Percentiles rank a stretch among this genome's conserved stretches.
Evolutionary conservation across 2,888 invertebrate genomes (phyloP).

Genomic region (Synanthedon formicaeformis): DNA sequence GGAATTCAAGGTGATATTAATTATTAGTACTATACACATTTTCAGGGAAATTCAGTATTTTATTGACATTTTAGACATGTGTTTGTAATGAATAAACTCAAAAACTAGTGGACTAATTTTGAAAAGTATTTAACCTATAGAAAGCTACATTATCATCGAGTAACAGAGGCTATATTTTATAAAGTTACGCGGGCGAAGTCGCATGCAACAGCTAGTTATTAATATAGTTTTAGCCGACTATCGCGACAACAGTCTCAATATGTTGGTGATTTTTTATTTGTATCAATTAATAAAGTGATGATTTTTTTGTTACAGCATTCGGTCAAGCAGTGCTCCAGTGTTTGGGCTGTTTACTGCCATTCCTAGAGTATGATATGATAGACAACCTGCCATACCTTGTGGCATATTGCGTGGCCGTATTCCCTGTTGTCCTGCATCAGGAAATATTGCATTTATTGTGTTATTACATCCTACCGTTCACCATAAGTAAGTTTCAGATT

Average conservation of each 20-base stretch:
- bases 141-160: no score
- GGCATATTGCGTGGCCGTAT: constrained; percentile 92
- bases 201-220: no score
- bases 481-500: constrained; percentile 79
- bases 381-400: constrained; percentile 95
- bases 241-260: no score
- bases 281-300: not conserved
- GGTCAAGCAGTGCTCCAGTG: constrained; percentile 95
- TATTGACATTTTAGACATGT: no score
- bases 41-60: no score
- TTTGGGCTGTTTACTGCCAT: constrained; percentile 93
- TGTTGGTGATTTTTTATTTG: constrained; percentile 2
- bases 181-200: no score
- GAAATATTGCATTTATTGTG: constrained; percentile 95
- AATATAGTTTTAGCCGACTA: no score
- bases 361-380: constrained; percentile 95
- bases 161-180: no score
- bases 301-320: constrained; percentile 77
- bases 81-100: no score
- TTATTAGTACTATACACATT: no score
- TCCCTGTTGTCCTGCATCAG: constrained; percentile 91
- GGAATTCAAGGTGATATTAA: constrained; percentile 83
- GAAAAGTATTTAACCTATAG: no score
- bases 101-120: no score
- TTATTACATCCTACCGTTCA: constrained; percentile 95